These are phyloP conservation scores for Sepiola atlantica DNA, from an alignment of 2,888 invertebrate genomes.

Conservation along the genomic window DNA sequence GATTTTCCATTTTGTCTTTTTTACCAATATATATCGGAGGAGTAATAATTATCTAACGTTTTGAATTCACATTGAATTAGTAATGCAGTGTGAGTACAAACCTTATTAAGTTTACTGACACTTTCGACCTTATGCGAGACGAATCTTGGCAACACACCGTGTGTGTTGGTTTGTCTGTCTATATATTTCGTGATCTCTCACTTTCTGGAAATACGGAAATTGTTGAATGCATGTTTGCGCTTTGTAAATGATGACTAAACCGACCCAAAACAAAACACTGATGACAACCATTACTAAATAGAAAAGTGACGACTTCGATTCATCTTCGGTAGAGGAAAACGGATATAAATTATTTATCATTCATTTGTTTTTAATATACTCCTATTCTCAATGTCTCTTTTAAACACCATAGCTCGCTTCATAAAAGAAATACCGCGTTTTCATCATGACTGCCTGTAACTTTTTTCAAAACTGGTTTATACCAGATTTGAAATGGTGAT, in stretches of 20 bases:
- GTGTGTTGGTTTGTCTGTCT: no score
- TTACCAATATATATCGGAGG: no score
- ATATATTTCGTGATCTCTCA: neutral
- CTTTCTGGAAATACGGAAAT: neutral
- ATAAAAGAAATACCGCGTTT: neutral
- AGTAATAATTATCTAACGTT: no score
- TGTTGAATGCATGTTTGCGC: neutral
- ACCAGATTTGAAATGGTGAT: neutral
- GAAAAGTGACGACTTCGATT: neutral
- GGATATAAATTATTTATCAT: neutral
- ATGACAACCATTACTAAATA: neutral
- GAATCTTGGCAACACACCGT: no score
- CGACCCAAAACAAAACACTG: neutral
- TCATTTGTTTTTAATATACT: neutral
- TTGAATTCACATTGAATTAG: no score
- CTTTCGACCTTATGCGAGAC: no score
- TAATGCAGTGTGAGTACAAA: no score
- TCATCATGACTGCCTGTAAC: neutral
- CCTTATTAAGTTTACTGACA: no score
- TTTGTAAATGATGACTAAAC: neutral
- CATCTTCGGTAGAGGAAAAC: neutral
- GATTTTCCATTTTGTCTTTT: no score
- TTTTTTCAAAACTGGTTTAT: neutral
- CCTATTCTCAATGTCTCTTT: neutral
- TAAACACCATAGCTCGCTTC: neutral